phyloP scores from a whole-genome alignment of 2,113 vertebrate genomes.

The Zosterops japonicus region DNA sequence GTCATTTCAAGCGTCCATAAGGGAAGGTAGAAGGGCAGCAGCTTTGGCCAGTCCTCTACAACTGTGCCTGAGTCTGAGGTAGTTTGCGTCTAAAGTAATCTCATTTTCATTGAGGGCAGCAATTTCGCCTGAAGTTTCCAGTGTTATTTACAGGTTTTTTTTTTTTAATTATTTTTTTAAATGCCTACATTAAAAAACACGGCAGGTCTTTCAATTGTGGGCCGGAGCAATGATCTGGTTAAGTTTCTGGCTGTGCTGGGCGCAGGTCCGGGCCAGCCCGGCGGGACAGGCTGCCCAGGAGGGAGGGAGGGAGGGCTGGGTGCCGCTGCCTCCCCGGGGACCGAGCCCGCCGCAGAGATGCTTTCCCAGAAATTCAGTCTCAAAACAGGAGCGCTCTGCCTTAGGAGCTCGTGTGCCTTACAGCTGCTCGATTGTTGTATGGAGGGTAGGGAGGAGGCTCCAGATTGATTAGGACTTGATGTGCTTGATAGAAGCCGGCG shows the following conservation, averaged over 20 bases:
- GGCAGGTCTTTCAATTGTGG: neutral
- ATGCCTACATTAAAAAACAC: neutral
- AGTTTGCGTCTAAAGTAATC: neutral
- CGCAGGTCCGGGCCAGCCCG: neutral
- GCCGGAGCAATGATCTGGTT: neutral
- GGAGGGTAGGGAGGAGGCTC: neutral
- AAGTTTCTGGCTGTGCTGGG: neutral
- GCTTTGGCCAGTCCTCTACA: neutral
- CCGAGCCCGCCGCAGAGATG: rapidly evolving
- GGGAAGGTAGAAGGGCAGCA: neutral
- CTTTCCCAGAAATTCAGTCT: conserved; percentile 1
- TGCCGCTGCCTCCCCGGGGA: neutral
- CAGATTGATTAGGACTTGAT: neutral
- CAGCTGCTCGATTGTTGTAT: neutral
- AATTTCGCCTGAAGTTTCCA: neutral
- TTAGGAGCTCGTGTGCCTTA: neutral
- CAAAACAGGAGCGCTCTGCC: neutral
- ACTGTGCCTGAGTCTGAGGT: neutral
- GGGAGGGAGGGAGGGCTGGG: neutral
- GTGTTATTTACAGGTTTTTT: neutral
- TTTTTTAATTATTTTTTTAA: neutral
- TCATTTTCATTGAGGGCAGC: neutral
- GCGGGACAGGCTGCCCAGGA: neutral
- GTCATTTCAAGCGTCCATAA: neutral
- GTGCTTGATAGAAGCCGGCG: neutral